Conservation (phyloP, 2,113 vertebrate genomes). For the Donacobius atricapilla region DNA sequence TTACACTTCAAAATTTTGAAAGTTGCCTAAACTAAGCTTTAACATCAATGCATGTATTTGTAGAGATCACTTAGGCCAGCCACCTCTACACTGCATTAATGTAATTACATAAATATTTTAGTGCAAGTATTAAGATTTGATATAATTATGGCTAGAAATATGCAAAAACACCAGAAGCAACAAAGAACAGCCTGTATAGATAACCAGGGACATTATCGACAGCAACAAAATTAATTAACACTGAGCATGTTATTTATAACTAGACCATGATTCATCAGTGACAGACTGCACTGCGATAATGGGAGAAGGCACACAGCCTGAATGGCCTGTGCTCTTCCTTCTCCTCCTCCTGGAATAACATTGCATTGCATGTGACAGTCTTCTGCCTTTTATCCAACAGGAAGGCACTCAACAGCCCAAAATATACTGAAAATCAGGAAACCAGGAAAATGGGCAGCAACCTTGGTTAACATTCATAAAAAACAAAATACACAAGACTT, state of each 20-base stretch:
- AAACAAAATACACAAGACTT: not conserved
- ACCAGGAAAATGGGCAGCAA: not conserved
- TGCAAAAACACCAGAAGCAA: not conserved
- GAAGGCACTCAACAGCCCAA: not conserved
- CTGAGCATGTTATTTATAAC: not conserved
- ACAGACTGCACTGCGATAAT: not conserved
- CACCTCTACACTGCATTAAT: not conserved
- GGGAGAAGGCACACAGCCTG: not conserved
- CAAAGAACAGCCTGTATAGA: not conserved
- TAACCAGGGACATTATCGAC: not conserved
- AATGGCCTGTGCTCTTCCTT: not conserved
- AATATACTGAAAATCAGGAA: not conserved
- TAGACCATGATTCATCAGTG: not conserved
- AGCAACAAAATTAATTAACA: not conserved
- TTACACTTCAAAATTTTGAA: not conserved
- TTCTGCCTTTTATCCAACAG: not conserved
- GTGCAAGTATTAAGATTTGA: not conserved
- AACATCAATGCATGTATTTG: not conserved
- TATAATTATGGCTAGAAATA: not conserved
- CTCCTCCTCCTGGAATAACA: not conserved
- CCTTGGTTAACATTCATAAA: not conserved
- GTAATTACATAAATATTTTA: not conserved
- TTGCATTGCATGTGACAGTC: not conserved
- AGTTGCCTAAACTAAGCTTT: not conserved
- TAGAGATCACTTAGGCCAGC: not conserved